phyloP scores from a whole-genome alignment of 2,888 invertebrate genomes.

The Macrophya alboannulata region DNA sequence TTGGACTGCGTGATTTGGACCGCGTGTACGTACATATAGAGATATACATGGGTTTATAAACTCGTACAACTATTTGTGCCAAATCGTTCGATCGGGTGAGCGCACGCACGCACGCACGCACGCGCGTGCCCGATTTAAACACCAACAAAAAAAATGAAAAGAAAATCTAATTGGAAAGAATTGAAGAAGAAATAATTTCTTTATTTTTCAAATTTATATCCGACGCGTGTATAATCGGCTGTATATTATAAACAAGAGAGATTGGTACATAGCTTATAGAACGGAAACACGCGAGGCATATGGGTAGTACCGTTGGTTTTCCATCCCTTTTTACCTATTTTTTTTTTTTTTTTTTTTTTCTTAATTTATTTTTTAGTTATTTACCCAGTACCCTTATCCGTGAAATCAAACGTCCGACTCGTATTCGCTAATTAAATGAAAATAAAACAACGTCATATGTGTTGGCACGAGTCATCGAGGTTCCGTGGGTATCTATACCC shows the following conservation, averaged over 20 bases:
- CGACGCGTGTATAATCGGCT: not conserved
- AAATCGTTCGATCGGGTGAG: slow-evolving; percentile 48
- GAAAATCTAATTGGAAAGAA: slow-evolving; percentile 13
- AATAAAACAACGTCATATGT: slow-evolving; percentile 48
- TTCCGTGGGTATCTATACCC: not conserved
- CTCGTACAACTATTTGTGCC: slow-evolving; percentile 29
- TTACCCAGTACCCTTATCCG: slow-evolving; percentile 20
- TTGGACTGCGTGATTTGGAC: slow-evolving; percentile 42
- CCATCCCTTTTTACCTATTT: slow-evolving; percentile 3
- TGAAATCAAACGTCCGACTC: slow-evolving; percentile 1
- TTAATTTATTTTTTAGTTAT: not conserved
- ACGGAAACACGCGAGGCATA: slow-evolving; percentile 24
- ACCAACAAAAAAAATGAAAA: no score
- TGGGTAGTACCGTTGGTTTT: slow-evolving; percentile 35
- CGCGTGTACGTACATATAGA: not conserved
- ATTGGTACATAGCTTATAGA: not conserved
- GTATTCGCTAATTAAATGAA: slow-evolving; percentile 52
- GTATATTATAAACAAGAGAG: not conserved
- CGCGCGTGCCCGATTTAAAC: not conserved
- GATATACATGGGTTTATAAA: not conserved
- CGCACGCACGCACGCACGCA: slow-evolving; percentile 7
- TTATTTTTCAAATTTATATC: not conserved
- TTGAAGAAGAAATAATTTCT: not conserved
- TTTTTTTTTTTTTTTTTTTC: not conserved
- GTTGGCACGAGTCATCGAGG: slow-evolving; percentile 51